Evolutionary conservation across 2,113 vertebrate genomes (phyloP), one percentile per base, ranked within the genome.

Genomic region (Scolopax mira): DNA sequence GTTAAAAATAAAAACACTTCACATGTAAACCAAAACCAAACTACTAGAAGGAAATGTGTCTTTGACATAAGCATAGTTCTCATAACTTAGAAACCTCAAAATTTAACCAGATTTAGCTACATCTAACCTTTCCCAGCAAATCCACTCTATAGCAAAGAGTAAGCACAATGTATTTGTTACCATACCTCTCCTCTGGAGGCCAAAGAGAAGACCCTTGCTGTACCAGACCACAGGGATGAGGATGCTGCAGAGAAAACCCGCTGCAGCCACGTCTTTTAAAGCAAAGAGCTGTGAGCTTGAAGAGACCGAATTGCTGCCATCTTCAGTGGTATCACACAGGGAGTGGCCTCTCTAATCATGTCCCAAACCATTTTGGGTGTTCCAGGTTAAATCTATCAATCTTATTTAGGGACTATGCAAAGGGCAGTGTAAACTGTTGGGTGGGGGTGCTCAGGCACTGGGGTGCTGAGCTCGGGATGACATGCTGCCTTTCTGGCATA

Each of bases 261-360:
- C 44, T 61, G 10, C 15, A 52, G 39, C 7, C 55, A 3, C 0
- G 1, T 58, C 78, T 91, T 95, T 96, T 96, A 94, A 92, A 87
- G 61, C 24, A 44, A 66, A 52, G 46, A 79, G 18, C 61, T 49
- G 51, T 7, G 65, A 57, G 69, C 33, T 46, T 48, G 48, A 48
- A 64, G 52, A 60, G 4, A 84, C 18, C 35, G 52, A 57, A 13
- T 72, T 64, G 66, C 78, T 77, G 10, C 60, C 73, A 65, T 18
- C 73, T 75, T 44, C 77, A 78, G 55, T 5, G 3, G n/a, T 67
- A 74, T 78, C 85, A 60, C 3, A 0, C 23, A 35, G 79, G 95
- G 94, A 95, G 88, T 79, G 91, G 86, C 46, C 77, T 87, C 44
- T 41, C 33, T 2, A 89, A 94, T 46, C 52, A 74, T 1, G 15